phyloP scores from a whole-genome alignment of 2,113 vertebrate species.

The Stegostoma tigrinum region DNA sequence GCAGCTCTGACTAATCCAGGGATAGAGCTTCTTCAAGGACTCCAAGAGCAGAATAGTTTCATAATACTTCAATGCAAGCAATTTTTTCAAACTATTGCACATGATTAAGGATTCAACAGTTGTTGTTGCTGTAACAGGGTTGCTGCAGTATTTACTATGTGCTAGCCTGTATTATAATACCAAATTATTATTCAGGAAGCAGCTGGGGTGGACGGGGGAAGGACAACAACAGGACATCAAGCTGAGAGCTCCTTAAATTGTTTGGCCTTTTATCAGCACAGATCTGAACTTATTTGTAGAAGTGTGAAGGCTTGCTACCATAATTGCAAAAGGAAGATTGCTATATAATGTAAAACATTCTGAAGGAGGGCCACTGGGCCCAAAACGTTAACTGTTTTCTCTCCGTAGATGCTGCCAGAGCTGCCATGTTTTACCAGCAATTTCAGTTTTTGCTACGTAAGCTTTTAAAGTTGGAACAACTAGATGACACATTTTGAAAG shows the following conservation, averaged over 20 bases:
- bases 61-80: background rate
- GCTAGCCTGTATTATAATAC: background rate
- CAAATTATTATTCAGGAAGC: background rate
- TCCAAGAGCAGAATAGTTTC: background rate
- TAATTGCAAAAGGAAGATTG: background rate
- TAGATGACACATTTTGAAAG: background rate
- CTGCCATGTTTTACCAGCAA: too few species aligned
- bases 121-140: background rate
- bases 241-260: background rate
- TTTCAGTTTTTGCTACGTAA: background rate
- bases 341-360: background rate
- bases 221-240: background rate
- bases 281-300: background rate
- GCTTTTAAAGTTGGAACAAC: background rate
- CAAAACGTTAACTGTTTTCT: too few species aligned
- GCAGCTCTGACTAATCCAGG: background rate
- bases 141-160: background rate
- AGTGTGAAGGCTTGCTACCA: too few species aligned
- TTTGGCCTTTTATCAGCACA: background rate
- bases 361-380: too few species aligned
- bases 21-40: background rate
- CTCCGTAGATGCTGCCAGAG: too few species aligned
- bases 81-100: background rate
- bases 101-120: background rate
- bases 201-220: background rate